These are phyloP conservation scores for Baronia brevicornis DNA, from an alignment of 2,888 invertebrate species.

Conservation along the genomic window DNA sequence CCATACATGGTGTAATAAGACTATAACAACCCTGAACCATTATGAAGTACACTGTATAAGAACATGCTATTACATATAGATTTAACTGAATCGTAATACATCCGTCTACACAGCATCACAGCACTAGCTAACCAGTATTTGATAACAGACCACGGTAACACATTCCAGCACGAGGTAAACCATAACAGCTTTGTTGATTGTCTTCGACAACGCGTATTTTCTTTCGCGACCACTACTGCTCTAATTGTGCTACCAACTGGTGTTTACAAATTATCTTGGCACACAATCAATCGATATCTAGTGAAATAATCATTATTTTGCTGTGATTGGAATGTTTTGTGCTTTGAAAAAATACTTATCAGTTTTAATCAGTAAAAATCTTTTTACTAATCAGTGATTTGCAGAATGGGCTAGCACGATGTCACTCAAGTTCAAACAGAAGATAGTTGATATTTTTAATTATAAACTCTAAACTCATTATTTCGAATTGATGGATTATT, in stretches of 20 bases:
- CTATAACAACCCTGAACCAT: conserved; percentile 13
- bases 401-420: too few species aligned
- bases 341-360: neutral
- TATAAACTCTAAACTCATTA: too few species aligned
- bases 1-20: conserved; percentile 14
- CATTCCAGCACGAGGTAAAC: conserved; percentile 47
- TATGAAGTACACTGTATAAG: conserved; percentile 7
- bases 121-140: conserved; percentile 24
- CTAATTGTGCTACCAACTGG: conserved; percentile 50
- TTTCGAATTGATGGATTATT: too few species aligned
- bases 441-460: too few species aligned
- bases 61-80: conserved; percentile 8
- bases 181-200: conserved; percentile 62
- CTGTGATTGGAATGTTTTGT: conserved; percentile 25
- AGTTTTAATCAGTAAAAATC: too few species aligned
- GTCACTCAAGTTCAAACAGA: too few species aligned
- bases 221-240: conserved; percentile 37
- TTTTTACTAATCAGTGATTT: too few species aligned
- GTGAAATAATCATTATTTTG: conserved; percentile 32
- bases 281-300: conserved; percentile 55
- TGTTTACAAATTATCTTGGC: conserved; percentile 67
- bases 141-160: conserved; percentile 28
- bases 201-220: conserved; percentile 43
- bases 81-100: conserved; percentile 8
- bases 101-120: conserved; percentile 13